Percentiles rank a stretch among this genome's conserved stretches.
These are phyloP conservation scores for Carassius auratus DNA, from an alignment of 2,113 vertebrate genomes.

Conservation along the genomic window DNA sequence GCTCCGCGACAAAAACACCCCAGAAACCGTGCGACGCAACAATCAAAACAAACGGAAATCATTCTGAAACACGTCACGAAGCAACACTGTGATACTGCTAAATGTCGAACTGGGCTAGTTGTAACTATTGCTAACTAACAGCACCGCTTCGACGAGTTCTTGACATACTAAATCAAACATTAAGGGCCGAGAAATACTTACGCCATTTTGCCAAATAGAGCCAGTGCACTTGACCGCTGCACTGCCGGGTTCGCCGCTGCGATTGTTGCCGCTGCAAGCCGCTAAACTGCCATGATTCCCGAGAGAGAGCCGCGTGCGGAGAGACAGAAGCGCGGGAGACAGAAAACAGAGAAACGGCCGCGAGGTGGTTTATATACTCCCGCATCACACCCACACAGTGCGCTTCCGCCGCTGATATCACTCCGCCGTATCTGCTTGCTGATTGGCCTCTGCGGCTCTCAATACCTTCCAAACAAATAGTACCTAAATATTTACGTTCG, in stretches of 20 bases:
- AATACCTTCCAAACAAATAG: slow-evolving; percentile 18
- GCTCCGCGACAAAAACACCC: neutral
- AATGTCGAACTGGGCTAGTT: neutral
- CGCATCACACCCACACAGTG: slow-evolving; percentile 46
- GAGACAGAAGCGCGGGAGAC: accelerated
- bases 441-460: slow-evolving; percentile 8
- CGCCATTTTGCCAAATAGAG: slow-evolving; percentile 79
- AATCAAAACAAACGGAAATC: neutral
- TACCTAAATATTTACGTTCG: slow-evolving; percentile 13
- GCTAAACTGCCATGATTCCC: slow-evolving; percentile 72
- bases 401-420: slow-evolving; percentile 62
- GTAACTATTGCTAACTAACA: neutral
- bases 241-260: slow-evolving; percentile 78
- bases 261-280: slow-evolving; percentile 68
- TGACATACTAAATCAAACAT: too few species aligned
- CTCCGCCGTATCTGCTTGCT: neutral
- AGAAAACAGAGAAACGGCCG: accelerated
- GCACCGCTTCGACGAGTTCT: too few species aligned
- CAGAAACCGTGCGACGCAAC: neutral
- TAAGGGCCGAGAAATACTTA: slow-evolving; percentile 65
- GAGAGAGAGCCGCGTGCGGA: slow-evolving; percentile 53
- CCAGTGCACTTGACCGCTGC: slow-evolving; percentile 75
- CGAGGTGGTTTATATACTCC: slow-evolving; percentile 43
- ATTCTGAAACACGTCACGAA: neutral
- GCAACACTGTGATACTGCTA: neutral